A percentile compares a stretch with the other conserved stretches of the same genome.
phyloP scores from a whole-genome alignment of 1,140 invertebrate species.

The Gyrodactylus bullatarudis region DNA sequence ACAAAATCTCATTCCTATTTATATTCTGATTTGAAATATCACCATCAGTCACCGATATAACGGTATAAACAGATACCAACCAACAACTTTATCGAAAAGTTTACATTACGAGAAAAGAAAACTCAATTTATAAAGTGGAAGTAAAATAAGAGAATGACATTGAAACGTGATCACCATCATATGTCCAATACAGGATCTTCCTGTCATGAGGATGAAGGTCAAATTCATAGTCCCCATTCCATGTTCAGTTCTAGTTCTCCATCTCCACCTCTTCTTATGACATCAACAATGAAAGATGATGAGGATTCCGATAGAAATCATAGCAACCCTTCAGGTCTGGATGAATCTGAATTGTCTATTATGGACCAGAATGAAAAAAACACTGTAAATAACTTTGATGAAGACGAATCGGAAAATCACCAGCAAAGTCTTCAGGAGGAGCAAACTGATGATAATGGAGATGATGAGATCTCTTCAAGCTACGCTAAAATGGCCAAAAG shows the following conservation, averaged over 20 bases:
- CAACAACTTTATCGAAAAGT: no score
- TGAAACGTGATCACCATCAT: no score
- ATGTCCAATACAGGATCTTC: not conserved
- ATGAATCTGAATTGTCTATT: not conserved
- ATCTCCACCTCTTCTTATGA: not conserved
- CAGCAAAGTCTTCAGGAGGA: not conserved
- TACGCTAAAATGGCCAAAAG: not conserved
- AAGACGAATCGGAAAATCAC: not conserved
- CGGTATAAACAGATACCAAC: no score
- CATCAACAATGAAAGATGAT: not conserved
- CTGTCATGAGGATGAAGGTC: not conserved
- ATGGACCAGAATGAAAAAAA: not conserved
- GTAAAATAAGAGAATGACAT: not conserved
- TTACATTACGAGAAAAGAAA: no score
- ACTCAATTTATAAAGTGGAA: no score
- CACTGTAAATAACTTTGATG: not conserved
- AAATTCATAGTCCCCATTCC: not conserved
- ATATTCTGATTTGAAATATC: no score
- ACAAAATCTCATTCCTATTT: no score
- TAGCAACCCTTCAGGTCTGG: no score
- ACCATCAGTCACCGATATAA: no score
- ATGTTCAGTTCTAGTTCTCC: not conserved
- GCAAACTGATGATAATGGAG: not conserved
- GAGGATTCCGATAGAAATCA: not conserved
- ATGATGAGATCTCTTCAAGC: not conserved